These are phyloP conservation scores for Tholera decimalis DNA, from an alignment of 2,888 invertebrate genomes.

Conservation along the genomic window DNA sequence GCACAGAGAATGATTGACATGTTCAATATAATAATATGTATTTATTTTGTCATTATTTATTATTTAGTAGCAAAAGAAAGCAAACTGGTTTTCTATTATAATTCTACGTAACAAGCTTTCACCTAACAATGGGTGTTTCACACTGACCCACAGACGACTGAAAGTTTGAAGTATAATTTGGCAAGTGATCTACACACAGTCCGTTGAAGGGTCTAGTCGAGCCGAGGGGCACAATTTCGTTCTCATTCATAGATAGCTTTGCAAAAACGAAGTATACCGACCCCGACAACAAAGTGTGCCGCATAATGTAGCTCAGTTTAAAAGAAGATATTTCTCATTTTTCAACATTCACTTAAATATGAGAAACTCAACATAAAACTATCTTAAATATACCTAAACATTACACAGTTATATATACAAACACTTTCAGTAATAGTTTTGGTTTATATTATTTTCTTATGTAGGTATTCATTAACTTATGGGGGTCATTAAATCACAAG, in stretches of 20 bases:
- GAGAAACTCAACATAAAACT: too few relatives aligned
- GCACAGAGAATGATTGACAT: slow-evolving; percentile 37
- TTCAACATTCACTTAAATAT: too few relatives aligned
- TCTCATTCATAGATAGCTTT: not conserved
- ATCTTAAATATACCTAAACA: too few relatives aligned
- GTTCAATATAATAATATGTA: slow-evolving; percentile 30
- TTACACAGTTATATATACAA: too few relatives aligned
- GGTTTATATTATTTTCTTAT: too few relatives aligned
- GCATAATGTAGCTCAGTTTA: not conserved
- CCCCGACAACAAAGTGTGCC: too few relatives aligned
- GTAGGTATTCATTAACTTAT: too few relatives aligned
- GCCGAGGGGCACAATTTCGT: not conserved
- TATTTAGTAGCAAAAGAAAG: not conserved
- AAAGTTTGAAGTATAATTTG: slow-evolving; percentile 1
- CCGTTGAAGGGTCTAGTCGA: not conserved
- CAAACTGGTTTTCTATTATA: not conserved
- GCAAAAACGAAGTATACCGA: not conserved
- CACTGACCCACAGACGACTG: slow-evolving; percentile 17
- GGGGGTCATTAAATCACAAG: too few relatives aligned
- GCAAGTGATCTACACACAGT: not conserved
- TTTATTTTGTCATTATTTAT: slow-evolving; percentile 40
- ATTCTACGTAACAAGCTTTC: not conserved
- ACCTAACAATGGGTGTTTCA: not conserved
- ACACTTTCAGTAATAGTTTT: too few relatives aligned
- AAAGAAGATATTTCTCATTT: too few relatives aligned